phyloP scores from a whole-genome alignment of 2,888 invertebrate species.

The Periphyllus acericola region DNA sequence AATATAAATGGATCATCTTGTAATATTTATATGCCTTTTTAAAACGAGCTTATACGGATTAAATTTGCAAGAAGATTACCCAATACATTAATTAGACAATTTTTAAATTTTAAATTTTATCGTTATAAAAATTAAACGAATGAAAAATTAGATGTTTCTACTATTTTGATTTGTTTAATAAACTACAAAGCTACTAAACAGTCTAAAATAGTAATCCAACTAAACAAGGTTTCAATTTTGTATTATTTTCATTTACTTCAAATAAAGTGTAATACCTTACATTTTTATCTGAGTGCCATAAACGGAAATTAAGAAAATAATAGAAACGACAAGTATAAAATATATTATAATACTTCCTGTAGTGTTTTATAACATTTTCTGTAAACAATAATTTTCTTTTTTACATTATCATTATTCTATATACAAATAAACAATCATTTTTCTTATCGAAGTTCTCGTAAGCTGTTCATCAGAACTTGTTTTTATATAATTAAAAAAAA shows the following conservation, averaged over 20 bases:
- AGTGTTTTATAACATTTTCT: neutral
- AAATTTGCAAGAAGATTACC: too few relatives aligned
- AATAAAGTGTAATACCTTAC: neutral
- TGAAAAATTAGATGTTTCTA: too few relatives aligned
- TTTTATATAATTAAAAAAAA: slow-evolving; percentile 40
- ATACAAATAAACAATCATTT: neutral
- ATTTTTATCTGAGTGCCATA: neutral
- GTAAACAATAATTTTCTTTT: slow-evolving; percentile 1
- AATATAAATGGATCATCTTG: too few relatives aligned
- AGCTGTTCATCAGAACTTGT: neutral
- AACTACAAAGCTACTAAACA: too few relatives aligned
- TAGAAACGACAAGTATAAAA: neutral
- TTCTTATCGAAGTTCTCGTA: neutral
- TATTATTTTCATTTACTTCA: neutral
- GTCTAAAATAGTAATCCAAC: neutral
- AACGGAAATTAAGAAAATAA: slow-evolving; percentile 33
- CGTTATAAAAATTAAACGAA: too few relatives aligned
- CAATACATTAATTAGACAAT: too few relatives aligned
- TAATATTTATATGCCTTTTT: too few relatives aligned
- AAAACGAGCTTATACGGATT: too few relatives aligned
- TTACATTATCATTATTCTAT: neutral
- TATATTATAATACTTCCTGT: too few relatives aligned
- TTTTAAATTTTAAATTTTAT: too few relatives aligned
- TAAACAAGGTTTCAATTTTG: neutral
- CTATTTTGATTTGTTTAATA: too few relatives aligned